Base-by-base conservation (phyloP, 2,113 vertebrate genomes). In the Colistium nudipinnis region DNA sequence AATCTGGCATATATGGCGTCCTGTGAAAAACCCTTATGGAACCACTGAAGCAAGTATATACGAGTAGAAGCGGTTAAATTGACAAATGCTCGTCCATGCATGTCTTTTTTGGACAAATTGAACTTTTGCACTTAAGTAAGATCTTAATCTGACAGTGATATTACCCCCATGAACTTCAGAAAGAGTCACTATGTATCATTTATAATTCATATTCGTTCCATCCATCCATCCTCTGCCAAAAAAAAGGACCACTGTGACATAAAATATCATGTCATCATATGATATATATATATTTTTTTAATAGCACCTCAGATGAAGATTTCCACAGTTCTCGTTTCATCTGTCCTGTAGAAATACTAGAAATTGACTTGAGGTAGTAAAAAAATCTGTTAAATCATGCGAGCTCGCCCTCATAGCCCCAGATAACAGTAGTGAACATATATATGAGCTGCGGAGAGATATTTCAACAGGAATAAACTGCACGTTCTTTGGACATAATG, bases 41-140 rank as follows among this genome's bases (percentile, higher is more conserved):
- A 53, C 16, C 22, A 47, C 19, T 4, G 0, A 49, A 49, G n/a
- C 16, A 66, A 51, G 30, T 31, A 61, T 66, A 16, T 43, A 56
- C 38, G 51, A 33, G 41, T 4, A 6, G 30, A 66, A 54, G 49
- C 7, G 6, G 19, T 4, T 28, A 28, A 35, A 59, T 39, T 14
- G 6, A 53, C 11, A 27, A 49, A 19, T 41, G 43, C 22, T 25
- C 19, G 30, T n/a, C n/a, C n/a, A n/a, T n/a, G n/a, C n/a, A 52
- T n/a, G 17, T 43, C 8, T 51, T 39, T 54, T 35, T 7, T 10
- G 7, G 14, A 31, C 39, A 59, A 28, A 52, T 33, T 68, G 17
- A 19, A 33, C 31, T 20, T 48, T 48, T 55, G 36, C 67, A 63
- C 51, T 81, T 25, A 52, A 25, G 69, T 20, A 64, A n/a, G 19